A percentile compares a stretch with the other conserved stretches of the same genome.
These are phyloP conservation scores for Agrochola macilenta DNA, from an alignment of 2,888 invertebrate species.

Conservation along the genomic window DNA sequence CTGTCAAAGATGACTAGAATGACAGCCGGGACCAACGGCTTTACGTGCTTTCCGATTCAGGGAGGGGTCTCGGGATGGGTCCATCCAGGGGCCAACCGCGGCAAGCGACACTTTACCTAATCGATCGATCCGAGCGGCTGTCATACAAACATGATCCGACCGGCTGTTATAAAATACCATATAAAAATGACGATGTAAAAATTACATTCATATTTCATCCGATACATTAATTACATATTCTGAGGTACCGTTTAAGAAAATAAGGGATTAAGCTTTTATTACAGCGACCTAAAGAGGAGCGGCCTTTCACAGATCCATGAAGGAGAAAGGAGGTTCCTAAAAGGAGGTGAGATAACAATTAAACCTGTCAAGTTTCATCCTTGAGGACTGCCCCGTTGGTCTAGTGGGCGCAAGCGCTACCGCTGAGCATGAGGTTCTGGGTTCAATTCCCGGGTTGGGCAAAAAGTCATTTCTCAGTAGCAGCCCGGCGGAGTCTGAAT, in stretches of 20 bases:
- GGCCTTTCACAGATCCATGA: slow-evolving; percentile 19
- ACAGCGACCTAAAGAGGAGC: slow-evolving; percentile 3
- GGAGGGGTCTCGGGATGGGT: too few species aligned
- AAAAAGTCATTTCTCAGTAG: background rate
- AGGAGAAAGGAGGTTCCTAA: background rate
- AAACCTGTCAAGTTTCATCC: background rate
- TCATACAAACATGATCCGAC: too few species aligned
- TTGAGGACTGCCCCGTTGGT: background rate
- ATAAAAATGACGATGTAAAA: background rate
- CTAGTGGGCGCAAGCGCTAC: background rate
- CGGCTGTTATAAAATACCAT: background rate
- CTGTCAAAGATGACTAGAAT: too few species aligned
- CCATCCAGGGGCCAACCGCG: too few species aligned
- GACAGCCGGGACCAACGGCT: too few species aligned
- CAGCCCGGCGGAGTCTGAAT: too few species aligned
- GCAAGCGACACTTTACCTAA: too few species aligned
- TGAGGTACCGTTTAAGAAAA: slow-evolving; percentile 40
- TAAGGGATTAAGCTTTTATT: slow-evolving; percentile 51
- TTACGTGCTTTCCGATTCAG: too few species aligned
- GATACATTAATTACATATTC: slow-evolving; percentile 38
- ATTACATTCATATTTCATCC: slow-evolving; percentile 37
- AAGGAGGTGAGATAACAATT: background rate
- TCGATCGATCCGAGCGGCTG: too few species aligned
- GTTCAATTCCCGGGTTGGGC: background rate
- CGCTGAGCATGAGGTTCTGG: background rate